Evolutionary conservation across 2,888 invertebrate species (phyloP).

Genomic region (Synanthedon myopaeformis): DNA sequence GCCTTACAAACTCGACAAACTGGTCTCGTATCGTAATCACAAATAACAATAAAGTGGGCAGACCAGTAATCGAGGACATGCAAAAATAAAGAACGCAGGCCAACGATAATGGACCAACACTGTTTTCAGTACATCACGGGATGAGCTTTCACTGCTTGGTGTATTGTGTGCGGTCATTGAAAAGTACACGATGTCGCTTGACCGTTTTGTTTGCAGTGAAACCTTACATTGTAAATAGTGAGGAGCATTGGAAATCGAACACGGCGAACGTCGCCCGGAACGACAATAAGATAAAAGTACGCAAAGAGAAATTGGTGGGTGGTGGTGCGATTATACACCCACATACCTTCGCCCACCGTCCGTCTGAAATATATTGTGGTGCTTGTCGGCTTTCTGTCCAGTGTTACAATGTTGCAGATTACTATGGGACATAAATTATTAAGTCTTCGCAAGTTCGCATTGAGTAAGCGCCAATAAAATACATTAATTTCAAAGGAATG

Average conservation of each 20-base stretch:
- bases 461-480: too few species aligned
- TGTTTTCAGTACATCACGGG: background rate
- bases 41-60: background rate
- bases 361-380: background rate
- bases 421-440: background rate
- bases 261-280: background rate
- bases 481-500: too few species aligned
- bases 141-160: background rate
- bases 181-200: background rate
- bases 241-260: background rate
- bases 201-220: background rate
- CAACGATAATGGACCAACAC: background rate
- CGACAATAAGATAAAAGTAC: background rate
- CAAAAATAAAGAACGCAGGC: constrained; percentile 6
- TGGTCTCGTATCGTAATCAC: background rate
- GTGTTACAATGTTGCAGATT: background rate
- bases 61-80: constrained; percentile 6
- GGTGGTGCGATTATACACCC: background rate
- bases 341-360: background rate
- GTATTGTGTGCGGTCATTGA: background rate
- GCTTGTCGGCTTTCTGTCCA: background rate
- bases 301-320: background rate
- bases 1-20: background rate
- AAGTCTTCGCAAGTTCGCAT: background rate
- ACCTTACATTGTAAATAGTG: background rate